These are phyloP conservation scores for Eurypyga helias DNA, from an alignment of 2,113 vertebrate species.

Conservation along the genomic window DNA sequence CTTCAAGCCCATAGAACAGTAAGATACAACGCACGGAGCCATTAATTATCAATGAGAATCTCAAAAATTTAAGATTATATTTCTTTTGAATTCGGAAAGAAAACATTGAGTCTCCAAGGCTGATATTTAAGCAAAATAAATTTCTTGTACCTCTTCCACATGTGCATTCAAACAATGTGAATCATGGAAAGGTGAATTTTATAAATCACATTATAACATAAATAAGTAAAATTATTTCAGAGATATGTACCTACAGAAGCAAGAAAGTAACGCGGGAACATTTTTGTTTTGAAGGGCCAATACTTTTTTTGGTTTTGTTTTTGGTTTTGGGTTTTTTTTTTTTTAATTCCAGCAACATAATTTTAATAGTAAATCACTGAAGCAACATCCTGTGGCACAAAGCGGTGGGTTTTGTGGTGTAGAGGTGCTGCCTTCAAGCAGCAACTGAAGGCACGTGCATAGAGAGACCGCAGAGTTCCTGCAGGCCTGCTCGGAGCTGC, in stretches of 20 bases:
- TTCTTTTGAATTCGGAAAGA: background rate
- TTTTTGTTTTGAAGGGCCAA: background rate
- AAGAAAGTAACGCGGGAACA: background rate
- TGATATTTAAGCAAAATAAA: background rate
- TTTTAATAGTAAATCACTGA: background rate
- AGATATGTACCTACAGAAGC: background rate
- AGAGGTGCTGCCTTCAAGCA: background rate
- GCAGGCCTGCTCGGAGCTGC: background rate
- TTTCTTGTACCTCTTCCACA: background rate
- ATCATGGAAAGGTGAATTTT: background rate
- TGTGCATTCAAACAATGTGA: background rate
- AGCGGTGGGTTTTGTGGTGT: background rate
- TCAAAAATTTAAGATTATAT: slow-evolving; percentile 27
- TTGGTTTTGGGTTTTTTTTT: background rate
- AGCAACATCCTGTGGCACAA: background rate
- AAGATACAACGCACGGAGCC: background rate
- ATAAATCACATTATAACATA: background rate
- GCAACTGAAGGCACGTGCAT: accelerated
- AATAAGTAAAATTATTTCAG: background rate
- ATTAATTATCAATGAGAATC: slow-evolving; percentile 65
- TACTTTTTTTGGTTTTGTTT: no score
- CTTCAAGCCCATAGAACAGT: background rate
- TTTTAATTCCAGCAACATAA: background rate
- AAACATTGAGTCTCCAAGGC: background rate
- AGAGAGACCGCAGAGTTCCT: background rate